Evolutionary conservation across 2,797 vertebrate genomes (phyloP).

Genomic region (Eleutherodactylus coqui): DNA sequence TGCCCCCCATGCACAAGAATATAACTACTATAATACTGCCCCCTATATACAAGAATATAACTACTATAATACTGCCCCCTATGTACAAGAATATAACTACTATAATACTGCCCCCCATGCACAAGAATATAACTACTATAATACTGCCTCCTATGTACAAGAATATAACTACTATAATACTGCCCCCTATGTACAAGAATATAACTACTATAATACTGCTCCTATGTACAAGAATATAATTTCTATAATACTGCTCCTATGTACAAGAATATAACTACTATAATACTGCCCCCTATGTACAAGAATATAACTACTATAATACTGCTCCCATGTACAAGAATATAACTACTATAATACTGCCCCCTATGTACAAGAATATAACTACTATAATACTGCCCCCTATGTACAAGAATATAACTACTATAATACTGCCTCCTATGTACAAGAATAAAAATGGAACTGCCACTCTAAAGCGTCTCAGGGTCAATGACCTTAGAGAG

Average conservation of each 20-base stretch:
- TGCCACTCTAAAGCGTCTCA: not conserved
- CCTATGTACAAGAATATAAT: too few species aligned
- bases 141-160: not conserved
- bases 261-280: too few species aligned
- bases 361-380: not conserved
- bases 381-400: not conserved
- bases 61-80: not conserved
- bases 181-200: too few species aligned
- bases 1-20: not conserved
- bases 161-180: conserved; percentile 4
- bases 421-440: not conserved
- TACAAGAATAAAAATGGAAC: not conserved
- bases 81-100: not conserved
- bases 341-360: too few species aligned
- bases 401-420: not conserved
- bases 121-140: conserved; percentile 2
- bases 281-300: too few species aligned
- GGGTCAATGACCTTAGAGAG: not conserved
- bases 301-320: too few species aligned
- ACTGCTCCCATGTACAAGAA: too few species aligned
- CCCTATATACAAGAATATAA: not conserved
- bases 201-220: too few species aligned
- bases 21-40: not conserved
- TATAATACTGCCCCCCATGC: not conserved
- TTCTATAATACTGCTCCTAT: too few species aligned